A percentile compares a stretch with the other conserved stretches of the same genome.
phyloP scores from a whole-genome alignment of 1,140 invertebrate genomes.

The Chlorops oryzae region DNA sequence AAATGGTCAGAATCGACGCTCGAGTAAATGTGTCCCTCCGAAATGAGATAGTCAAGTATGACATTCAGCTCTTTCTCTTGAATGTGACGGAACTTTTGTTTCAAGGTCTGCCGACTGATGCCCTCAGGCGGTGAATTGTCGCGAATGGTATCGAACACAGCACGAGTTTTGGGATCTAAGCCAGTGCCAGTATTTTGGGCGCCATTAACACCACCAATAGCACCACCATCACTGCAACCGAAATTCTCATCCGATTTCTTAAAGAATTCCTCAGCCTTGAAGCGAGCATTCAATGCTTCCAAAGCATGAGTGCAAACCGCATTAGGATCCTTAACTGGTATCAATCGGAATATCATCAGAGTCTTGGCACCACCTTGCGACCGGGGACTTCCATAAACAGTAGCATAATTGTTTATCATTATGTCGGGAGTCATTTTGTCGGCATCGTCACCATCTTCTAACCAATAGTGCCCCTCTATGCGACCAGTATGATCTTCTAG shows the following conservation, averaged over 20 bases:
- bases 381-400: conserved; percentile 56
- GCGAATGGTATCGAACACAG: conserved; percentile 49
- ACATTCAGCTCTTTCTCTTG: conserved; percentile 47
- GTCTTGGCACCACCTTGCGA: conserved; percentile 53
- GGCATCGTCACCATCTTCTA: conserved; percentile 49
- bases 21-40: conserved; percentile 69
- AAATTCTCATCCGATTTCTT: conserved; percentile 20
- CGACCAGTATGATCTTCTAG: conserved; percentile 55
- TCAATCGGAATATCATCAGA: conserved; percentile 57
- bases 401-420: conserved; percentile 58
- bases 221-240: background rate
- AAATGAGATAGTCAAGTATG: conserved; percentile 60
- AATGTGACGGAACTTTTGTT: conserved; percentile 44
- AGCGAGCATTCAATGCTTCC: conserved; percentile 54
- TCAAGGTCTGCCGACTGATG: conserved; percentile 36
- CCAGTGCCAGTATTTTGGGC: conserved; percentile 36
- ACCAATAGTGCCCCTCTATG: conserved; percentile 50
- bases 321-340: conserved; percentile 56
- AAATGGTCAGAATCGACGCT: conserved; percentile 70
- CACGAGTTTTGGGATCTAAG: conserved; percentile 48
- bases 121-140: conserved; percentile 41
- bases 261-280: conserved; percentile 50
- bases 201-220: conserved; percentile 18
- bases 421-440: conserved; percentile 47
- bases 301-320: conserved; percentile 59